These are phyloP conservation scores for Helicoverpa armigera DNA, from an alignment of 1,140 invertebrate genomes.

Conservation along the genomic window DNA sequence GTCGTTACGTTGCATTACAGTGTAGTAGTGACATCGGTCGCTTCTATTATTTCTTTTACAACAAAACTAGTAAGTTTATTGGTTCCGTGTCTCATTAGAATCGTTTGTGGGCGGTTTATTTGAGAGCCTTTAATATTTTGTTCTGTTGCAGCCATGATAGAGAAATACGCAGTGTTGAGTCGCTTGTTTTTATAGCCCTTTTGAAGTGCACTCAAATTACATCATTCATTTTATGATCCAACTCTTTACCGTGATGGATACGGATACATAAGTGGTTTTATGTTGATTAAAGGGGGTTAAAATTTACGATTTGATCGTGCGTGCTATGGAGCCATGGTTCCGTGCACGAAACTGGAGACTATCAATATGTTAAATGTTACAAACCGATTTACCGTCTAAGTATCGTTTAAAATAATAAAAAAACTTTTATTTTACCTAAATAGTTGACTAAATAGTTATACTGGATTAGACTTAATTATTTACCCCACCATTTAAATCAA, in stretches of 20 bases:
- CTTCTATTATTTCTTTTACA: conserved; percentile 50
- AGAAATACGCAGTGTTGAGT: background rate
- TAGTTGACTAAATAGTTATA: too few relatives aligned
- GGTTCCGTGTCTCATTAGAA: conserved; percentile 47
- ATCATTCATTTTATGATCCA: conserved; percentile 8
- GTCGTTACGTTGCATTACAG: conserved; percentile 47
- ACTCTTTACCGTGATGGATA: background rate
- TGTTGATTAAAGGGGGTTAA: background rate
- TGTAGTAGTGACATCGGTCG: conserved; percentile 50
- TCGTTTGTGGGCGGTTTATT: conserved; percentile 44
- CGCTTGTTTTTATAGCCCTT: background rate
- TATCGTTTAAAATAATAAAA: too few relatives aligned
- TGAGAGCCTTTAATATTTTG: conserved; percentile 37
- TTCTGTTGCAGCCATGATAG: background rate
- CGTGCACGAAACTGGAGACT: background rate
- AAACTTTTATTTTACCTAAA: too few relatives aligned
- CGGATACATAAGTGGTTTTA: background rate
- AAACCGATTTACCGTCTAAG: too few relatives aligned
- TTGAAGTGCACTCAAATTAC: background rate
- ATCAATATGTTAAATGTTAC: too few relatives aligned
- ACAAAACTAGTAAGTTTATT: conserved; percentile 50
- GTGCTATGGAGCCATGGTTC: too few relatives aligned
- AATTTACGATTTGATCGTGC: too few relatives aligned
- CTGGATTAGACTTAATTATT: too few relatives aligned
- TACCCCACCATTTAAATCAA: too few relatives aligned